These are phyloP conservation scores for Calidris pygmaea DNA, from an alignment of 2,113 vertebrate genomes.

Conservation along the genomic window DNA sequence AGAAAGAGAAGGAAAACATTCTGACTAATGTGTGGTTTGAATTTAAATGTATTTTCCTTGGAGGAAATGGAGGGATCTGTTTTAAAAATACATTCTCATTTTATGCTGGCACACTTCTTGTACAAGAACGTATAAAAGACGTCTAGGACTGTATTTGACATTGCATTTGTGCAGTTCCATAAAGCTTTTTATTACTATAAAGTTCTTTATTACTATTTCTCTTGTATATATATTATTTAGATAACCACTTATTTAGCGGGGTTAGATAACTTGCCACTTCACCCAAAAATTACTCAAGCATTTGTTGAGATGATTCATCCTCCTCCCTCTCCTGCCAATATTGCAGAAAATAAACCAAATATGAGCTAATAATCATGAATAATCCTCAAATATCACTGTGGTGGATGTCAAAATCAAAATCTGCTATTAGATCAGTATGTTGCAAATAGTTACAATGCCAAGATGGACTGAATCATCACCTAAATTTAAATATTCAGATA, in stretches of 20 bases:
- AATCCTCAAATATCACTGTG: neutral
- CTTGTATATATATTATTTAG: neutral
- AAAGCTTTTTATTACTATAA: neutral
- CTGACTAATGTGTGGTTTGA: neutral
- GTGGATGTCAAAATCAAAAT: neutral
- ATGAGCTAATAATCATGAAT: neutral
- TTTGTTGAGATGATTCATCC: neutral
- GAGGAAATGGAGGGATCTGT: neutral
- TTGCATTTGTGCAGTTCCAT: neutral
- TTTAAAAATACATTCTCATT: constrained; percentile 5
- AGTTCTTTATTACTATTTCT: neutral
- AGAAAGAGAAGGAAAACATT: neutral
- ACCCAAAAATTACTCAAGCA: neutral
- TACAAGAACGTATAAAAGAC: neutral
- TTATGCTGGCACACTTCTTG: neutral
- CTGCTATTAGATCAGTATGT: neutral
- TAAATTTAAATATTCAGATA: neutral
- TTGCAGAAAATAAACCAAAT: neutral
- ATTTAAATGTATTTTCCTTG: neutral
- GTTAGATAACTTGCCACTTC: constrained; percentile 1
- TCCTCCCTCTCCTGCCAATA: neutral
- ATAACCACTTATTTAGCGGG: neutral
- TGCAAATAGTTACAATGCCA: neutral
- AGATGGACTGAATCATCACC: neutral
- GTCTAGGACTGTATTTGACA: neutral